Evolutionary conservation across 2,797 vertebrate genomes (phyloP).

Genomic region (Squalus acanthias): DNA sequence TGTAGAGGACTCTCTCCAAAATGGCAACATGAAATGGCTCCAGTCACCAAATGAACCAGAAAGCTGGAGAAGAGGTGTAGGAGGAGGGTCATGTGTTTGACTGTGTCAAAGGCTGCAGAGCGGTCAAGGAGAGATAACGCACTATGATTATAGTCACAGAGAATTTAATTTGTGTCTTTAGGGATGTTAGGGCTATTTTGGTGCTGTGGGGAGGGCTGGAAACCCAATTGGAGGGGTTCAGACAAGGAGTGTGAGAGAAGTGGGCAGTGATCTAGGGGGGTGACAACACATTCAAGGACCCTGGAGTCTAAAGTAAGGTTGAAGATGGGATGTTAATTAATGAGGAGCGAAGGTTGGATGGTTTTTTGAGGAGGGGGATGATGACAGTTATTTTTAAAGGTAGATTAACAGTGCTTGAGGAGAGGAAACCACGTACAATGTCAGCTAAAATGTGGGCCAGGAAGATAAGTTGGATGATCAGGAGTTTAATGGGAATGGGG

Average conservation of each 20-base stretch:
- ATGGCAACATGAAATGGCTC: background rate
- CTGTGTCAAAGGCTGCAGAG: background rate
- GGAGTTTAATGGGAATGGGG: background rate
- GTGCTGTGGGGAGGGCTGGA: too few relatives aligned
- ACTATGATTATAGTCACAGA: background rate
- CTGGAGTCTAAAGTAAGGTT: background rate
- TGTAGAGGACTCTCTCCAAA: background rate
- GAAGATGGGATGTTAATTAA: too few relatives aligned
- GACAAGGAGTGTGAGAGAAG: background rate
- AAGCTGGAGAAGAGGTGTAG: background rate
- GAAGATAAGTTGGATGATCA: background rate
- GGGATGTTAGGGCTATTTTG: background rate
- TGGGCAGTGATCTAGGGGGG: background rate
- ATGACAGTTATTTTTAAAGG: background rate
- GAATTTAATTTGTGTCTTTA: background rate
- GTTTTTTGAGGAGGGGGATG: background rate
- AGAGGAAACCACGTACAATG: background rate
- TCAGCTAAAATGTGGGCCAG: background rate
- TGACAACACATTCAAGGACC: background rate
- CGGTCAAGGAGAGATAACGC: background rate
- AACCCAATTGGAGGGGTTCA: background rate
- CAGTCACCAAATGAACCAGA: constrained; percentile 10
- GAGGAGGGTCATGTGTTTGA: background rate
- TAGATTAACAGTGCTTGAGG: background rate
- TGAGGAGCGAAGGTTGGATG: too few relatives aligned